These are phyloP conservation scores for Periophthalmodon schlosseri DNA, from an alignment of 2,113 vertebrate species.

Conservation along the genomic window DNA sequence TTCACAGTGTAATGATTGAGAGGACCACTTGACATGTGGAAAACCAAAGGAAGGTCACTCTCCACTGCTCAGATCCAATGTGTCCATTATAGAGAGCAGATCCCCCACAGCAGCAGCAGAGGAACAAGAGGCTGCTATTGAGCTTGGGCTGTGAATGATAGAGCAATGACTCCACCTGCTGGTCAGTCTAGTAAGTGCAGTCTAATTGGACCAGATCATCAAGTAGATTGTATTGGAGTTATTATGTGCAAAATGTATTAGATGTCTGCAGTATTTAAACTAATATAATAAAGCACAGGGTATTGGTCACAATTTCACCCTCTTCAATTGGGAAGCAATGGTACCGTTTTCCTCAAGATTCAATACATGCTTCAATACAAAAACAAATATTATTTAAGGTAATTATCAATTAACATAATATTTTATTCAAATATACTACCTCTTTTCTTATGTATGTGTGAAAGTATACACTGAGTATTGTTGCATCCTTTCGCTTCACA, in stretches of 20 bases:
- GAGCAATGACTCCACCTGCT: constrained; percentile 61
- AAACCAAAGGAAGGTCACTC: constrained; percentile 14
- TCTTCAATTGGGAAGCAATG: not conserved
- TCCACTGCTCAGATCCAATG: not conserved
- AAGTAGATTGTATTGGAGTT: not conserved
- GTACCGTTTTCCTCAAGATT: no score
- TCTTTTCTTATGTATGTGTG: no score
- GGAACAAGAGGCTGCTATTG: not conserved
- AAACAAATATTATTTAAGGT: no score
- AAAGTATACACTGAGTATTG: no score
- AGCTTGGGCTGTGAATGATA: not conserved
- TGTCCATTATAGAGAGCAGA: constrained; percentile 3
- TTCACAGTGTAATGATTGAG: constrained; percentile 6
- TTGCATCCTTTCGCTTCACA: not conserved
- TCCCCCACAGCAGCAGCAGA: constrained; percentile 5
- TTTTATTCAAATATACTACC: no score
- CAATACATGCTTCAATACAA: no score
- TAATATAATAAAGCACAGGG: no score
- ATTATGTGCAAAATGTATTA: no score
- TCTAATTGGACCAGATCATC: not conserved
- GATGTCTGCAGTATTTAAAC: no score
- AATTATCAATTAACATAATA: no score
- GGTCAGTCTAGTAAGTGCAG: constrained; percentile 36
- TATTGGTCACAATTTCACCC: not conserved
- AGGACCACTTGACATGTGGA: constrained; percentile 12